A percentile compares a stretch with the other conserved stretches of the same genome.
Conservation (phyloP, 2,113 vertebrate species). For the Speoplatyrhinus poulsoni region DNA sequence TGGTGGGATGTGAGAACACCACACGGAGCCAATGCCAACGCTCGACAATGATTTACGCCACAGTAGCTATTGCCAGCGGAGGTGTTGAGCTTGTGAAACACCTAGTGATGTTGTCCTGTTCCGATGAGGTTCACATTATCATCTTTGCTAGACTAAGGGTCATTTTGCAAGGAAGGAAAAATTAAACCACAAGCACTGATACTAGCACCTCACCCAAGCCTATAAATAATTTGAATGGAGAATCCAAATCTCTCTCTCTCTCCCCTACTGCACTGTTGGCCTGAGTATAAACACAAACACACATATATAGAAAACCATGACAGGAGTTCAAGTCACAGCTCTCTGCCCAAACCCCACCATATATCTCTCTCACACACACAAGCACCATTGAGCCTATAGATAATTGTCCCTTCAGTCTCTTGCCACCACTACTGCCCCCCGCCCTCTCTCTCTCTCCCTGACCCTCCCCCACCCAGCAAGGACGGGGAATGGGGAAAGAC, state of each 20-base stretch:
- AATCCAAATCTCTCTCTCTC: neutral
- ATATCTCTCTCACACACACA: constrained; percentile 59
- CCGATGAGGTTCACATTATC: too few relatives aligned
- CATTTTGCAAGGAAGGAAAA: too few relatives aligned
- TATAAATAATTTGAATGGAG: neutral
- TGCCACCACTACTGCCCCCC: neutral
- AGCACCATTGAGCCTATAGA: constrained; percentile 68
- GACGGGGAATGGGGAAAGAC: constrained; percentile 1
- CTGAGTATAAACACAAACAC: neutral
- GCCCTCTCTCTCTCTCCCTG: constrained; percentile 17
- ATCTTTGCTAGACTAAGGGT: too few relatives aligned
- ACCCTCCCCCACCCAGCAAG: constrained; percentile 33
- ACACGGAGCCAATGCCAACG: too few relatives aligned
- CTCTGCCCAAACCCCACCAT: constrained; percentile 28
- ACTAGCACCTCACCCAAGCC: neutral
- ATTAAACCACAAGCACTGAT: too few relatives aligned
- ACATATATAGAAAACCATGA: constrained; percentile 56
- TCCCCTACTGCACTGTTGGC: constrained; percentile 5
- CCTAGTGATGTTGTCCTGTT: too few relatives aligned
- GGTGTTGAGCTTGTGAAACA: too few relatives aligned
- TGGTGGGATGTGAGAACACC: neutral
- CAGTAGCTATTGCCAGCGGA: too few relatives aligned
- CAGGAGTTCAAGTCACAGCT: constrained; percentile 41
- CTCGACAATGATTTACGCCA: too few relatives aligned
- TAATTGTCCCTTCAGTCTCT: constrained; percentile 72